phyloP scores from a whole-genome alignment of 1,140 invertebrate species.

The Cotesia chilonis region DNA sequence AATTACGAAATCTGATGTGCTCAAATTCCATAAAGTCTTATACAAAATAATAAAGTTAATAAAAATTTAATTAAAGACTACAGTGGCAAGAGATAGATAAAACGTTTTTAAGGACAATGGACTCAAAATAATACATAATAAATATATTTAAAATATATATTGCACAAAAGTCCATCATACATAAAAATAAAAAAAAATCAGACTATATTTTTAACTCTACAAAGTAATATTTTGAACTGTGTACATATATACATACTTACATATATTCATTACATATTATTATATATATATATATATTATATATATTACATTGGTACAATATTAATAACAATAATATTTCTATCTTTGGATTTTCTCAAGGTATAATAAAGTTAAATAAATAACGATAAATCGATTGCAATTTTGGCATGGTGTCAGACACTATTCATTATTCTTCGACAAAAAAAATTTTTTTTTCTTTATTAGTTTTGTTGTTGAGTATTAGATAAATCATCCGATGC shows the following conservation, averaged over 20 bases:
- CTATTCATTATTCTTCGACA: background rate
- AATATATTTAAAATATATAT: background rate
- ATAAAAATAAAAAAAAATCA: slow-evolving; percentile 56
- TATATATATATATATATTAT: slow-evolving; percentile 19
- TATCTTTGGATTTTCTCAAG: slow-evolving; percentile 41
- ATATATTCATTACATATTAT: slow-evolving; percentile 32
- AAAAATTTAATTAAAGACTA: slow-evolving; percentile 23
- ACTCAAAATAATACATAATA: slow-evolving; percentile 46
- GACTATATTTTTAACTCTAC: slow-evolving; percentile 67
- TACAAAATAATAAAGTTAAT: slow-evolving; percentile 14
- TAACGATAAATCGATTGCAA: slow-evolving; percentile 1
- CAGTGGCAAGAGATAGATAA: slow-evolving; percentile 37
- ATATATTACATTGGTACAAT: slow-evolving; percentile 42
- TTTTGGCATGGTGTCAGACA: slow-evolving; percentile 23
- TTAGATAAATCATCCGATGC: too few relatives aligned
- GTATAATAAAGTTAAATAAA: slow-evolving; percentile 8
- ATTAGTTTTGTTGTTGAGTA: too few relatives aligned
- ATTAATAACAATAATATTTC: slow-evolving; percentile 39
- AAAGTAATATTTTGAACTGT: slow-evolving; percentile 53
- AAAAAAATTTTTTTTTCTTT: background rate
- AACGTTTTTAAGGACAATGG: slow-evolving; percentile 41
- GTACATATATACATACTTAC: slow-evolving; percentile 30
- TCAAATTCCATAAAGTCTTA: slow-evolving; percentile 44
- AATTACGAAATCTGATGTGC: slow-evolving; percentile 47
- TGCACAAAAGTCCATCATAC: slow-evolving; percentile 55